Evolutionary conservation across 2,888 invertebrate genomes (phyloP).

Genomic region (Tipula unca): DNA sequence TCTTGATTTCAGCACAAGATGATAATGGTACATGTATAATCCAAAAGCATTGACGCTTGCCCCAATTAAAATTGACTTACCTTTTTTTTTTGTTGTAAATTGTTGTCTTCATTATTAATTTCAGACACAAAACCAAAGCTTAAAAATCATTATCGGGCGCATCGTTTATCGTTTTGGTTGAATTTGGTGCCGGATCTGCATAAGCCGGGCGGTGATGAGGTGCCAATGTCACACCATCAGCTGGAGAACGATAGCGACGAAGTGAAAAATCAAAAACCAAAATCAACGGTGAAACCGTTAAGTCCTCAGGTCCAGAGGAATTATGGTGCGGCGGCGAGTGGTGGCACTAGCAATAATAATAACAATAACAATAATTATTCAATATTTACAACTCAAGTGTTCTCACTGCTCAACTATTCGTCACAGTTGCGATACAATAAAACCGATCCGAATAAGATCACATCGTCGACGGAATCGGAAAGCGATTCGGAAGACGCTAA

Average conservation of each 20-base stretch:
- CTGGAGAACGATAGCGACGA: conserved; percentile 62
- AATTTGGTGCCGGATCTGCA: conserved; percentile 89
- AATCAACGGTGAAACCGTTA: conserved; percentile 45
- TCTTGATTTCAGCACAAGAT: background rate
- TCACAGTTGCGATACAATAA: conserved; percentile 34
- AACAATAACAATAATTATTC: conserved; percentile 27
- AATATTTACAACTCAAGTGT: conserved; percentile 41
- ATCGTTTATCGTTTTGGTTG: conserved; percentile 87
- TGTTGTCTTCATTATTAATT: conserved; percentile 30
- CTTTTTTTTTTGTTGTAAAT: conserved; percentile 25
- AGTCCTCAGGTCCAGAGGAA: conserved; percentile 38
- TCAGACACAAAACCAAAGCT: conserved; percentile 82
- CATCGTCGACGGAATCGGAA: conserved; percentile 30
- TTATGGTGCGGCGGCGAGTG: background rate
- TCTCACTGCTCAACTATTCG: conserved; percentile 40
- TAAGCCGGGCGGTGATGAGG: conserved; percentile 78
- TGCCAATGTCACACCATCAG: conserved; percentile 76
- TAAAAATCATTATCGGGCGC: conserved; percentile 90
- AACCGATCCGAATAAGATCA: conserved; percentile 32
- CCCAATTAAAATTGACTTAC: background rate
- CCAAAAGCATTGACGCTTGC: background rate
- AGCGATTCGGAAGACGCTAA: conserved; percentile 31
- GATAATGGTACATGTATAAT: background rate
- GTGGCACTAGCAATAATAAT: background rate
- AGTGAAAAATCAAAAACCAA: conserved; percentile 59